Evolutionary conservation across 2,113 vertebrate genomes (phyloP), one percentile per base, ranked within the genome.

Genomic region (Thunnus maccoyii): DNA sequence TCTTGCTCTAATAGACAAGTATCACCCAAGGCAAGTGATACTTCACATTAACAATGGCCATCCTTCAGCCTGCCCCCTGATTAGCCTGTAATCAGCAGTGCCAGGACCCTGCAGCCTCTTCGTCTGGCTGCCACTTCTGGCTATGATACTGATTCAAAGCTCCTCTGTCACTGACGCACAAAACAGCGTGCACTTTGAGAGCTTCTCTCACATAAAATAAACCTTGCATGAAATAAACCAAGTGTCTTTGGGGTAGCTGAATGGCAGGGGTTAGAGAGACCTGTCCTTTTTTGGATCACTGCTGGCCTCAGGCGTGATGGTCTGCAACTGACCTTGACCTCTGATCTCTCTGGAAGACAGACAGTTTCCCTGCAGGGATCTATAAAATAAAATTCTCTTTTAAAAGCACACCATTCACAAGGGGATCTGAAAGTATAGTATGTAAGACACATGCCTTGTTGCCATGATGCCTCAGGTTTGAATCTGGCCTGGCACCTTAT

Each of bases 81-180:
- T 84, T 82, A 82, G 71, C 27, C 75, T 58, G 56, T 61, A 62
- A 73, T 85, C 72, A 62, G 67, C 58, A 27, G 22, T 56, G 78
- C 62, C 71, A 75, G 72, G 55, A 72, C 61, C 67, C 84, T 16
- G 78, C 66, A 69, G 76, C 64, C 32, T 11, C 67, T 61, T 46
- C n/a, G 16, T 69, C 76, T 69, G 62, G 25, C 75, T 79, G 44
- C 30, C 52, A 47, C 51, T 52, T 60, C 55, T 46, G 32, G 20
- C 36, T 30, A 52, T 66, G 55, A 68, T 68, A 46, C 50, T 36
- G 27, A 80, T 74, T 77, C 68, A 70, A 36, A 77, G 64, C 68
- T 60, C 62, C 18, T 22, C 51, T 52, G 50, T 81, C 64, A 66
- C 36, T 54, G 73, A 20, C 46, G 51, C 52, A 64, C 27, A 20